Evolutionary conservation across 2,888 invertebrate genomes (phyloP), one percentile per base, ranked within the genome.

Genomic region (Imbricaverruca yamaguchii): DNA sequence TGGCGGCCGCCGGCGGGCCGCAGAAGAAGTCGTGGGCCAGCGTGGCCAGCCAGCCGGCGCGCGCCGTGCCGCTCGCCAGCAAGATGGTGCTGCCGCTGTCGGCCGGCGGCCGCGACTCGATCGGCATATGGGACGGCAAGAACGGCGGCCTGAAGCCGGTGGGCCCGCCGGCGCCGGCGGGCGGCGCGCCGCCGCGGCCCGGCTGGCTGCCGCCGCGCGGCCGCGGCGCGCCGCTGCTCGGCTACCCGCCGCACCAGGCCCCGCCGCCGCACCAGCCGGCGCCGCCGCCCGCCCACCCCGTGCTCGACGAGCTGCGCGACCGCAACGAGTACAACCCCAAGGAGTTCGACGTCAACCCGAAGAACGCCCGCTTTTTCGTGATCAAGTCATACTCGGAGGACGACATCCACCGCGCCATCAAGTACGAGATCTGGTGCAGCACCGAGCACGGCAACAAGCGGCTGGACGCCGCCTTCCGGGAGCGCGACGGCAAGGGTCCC

Each of bases 401-500:
- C 88, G 98, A 98, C 88, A 97, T 98, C 87, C 85, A 96, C 89
- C 93, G 96, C 84, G 96, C 96, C 86, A 98, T 98, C 88, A 98
- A 98, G 89, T 98, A 98, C 88, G 96, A 96, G 89, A 98, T 98
- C 87, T 98, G 98, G 98, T 98, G 98, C 89, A 96, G 96, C 86
- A 98, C 98, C 23, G 97, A 98, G 87, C 96, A 97, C 87, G 98
- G 98, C 83, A 90, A 98, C 89, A 97, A 97, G 88, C 91, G 97
- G 81, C 90, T 98, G 85, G 97, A 98, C 88, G 91, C 93, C 84
- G 98, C 98, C 80, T 98, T 91, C 82, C 87, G 93, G 8, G 93
- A 92, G 86, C 91, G 92, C 80, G 94, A 95, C 86, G 91, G 91
- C 86, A 93, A 93, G 84, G 94, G 94, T 79, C 90, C 92, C 82